Evolutionary conservation across 2,888 invertebrate genomes (phyloP).

Genomic region (Amblyjoppa proteus): DNA sequence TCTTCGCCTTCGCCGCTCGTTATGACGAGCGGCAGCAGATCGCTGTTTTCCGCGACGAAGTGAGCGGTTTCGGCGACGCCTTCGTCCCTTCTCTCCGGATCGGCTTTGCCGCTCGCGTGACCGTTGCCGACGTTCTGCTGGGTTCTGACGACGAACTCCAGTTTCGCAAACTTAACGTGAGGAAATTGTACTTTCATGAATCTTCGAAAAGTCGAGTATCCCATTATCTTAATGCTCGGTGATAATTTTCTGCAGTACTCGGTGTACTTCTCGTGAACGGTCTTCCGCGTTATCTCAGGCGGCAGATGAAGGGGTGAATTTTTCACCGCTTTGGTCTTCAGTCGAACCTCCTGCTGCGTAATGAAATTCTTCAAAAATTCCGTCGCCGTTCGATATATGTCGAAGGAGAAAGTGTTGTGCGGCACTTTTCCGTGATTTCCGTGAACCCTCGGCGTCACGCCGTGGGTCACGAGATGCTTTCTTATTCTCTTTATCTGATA

Average conservation of each 20-base stretch:
- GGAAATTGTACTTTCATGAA: constrained; percentile 94
- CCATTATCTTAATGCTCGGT: constrained; percentile 89
- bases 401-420: constrained; percentile 92
- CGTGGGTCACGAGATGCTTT: constrained; percentile 92
- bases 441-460: constrained; percentile 92
- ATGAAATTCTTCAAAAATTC: constrained; percentile 91
- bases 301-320: constrained; percentile 86
- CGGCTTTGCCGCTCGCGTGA: constrained; percentile 45
- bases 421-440: constrained; percentile 93
- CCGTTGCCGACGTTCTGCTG: constrained; percentile 60
- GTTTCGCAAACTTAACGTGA: constrained; percentile 89
- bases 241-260: constrained; percentile 90
- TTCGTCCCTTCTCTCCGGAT: constrained; percentile 66
- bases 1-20: constrained; percentile 72
- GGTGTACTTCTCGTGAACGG: constrained; percentile 91
- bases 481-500: constrained; percentile 92
- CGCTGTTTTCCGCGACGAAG: constrained; percentile 68
- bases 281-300: constrained; percentile 88
- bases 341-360: constrained; percentile 88
- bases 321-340: constrained; percentile 86
- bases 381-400: constrained; percentile 92
- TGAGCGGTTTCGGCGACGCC: constrained; percentile 61
- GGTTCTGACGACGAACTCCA: constrained; percentile 83
- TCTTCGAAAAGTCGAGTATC: constrained; percentile 92
- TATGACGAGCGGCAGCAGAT: constrained; percentile 78